A percentile compares a stretch with the other conserved stretches of the same genome.
phyloP scores from a whole-genome alignment of 2,888 invertebrate genomes.

The Melipona beecheii region DNA sequence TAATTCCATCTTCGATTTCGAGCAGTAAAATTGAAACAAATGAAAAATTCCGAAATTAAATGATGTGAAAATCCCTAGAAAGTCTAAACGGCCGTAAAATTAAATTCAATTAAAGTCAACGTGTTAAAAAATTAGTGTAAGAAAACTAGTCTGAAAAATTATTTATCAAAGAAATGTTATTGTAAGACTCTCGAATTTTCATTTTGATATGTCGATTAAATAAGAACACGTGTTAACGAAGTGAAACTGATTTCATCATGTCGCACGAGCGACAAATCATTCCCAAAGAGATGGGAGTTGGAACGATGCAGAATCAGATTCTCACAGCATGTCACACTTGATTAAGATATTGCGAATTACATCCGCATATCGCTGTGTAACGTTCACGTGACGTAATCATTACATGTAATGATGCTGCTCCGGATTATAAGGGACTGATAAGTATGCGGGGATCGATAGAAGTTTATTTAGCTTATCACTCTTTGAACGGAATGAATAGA shows the following conservation, averaged over 20 bases:
- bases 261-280: slow-evolving; percentile 11
- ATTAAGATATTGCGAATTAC: slow-evolving; percentile 62
- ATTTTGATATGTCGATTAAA: not conserved
- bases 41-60: too few species aligned
- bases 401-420: slow-evolving; percentile 24
- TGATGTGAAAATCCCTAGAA: too few species aligned
- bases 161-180: not conserved
- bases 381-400: slow-evolving; percentile 54
- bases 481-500: not conserved
- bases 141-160: not conserved
- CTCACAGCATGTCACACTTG: slow-evolving; percentile 58
- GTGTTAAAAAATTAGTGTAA: too few species aligned
- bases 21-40: too few species aligned
- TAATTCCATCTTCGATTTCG: too few species aligned
- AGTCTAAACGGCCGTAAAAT: too few species aligned
- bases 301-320: slow-evolving; percentile 29
- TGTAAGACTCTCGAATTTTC: not conserved
- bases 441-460: not conserved
- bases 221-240: not conserved
- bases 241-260: not conserved
- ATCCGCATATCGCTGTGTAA: slow-evolving; percentile 53
- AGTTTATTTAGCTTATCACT: too few species aligned
- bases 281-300: slow-evolving; percentile 10
- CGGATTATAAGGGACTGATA: slow-evolving; percentile 14
- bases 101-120: too few species aligned